Evolutionary conservation across 1,140 invertebrate species (phyloP).

Genomic region (Drosophila bifasciata): DNA sequence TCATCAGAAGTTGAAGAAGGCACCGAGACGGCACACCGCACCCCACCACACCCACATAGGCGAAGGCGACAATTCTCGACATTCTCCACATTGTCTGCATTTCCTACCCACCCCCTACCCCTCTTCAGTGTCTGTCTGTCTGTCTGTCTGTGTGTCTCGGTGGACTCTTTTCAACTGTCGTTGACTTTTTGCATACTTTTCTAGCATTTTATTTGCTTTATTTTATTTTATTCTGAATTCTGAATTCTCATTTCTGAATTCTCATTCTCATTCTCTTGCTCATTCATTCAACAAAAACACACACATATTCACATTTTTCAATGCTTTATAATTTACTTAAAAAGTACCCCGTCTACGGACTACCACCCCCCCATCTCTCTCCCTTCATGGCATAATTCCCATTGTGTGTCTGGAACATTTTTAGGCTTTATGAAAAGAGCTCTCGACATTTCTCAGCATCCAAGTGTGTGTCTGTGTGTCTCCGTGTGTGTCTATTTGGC

Average conservation of each 20-base stretch:
- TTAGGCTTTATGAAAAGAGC: conserved; percentile 29
- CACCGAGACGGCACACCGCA: conserved; percentile 4
- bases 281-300: too few relatives aligned
- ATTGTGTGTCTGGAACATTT: conserved; percentile 47
- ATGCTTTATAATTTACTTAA: conserved; percentile 61
- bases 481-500: background rate
- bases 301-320: conserved; percentile 28
- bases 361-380: background rate
- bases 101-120: conserved; percentile 30
- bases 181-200: conserved; percentile 47
- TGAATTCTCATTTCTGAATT: conserved; percentile 32
- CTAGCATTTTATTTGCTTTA: background rate
- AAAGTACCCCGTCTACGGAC: conserved; percentile 6
- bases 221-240: conserved; percentile 13
- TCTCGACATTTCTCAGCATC: conserved; percentile 1
- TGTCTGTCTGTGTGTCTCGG: conserved; percentile 5
- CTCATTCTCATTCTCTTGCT: background rate
- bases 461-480: background rate
- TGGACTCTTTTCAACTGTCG: conserved; percentile 12
- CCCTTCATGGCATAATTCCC: conserved; percentile 39
- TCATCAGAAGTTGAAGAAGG: conserved; percentile 8
- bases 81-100: conserved; percentile 51
- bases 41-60: background rate
- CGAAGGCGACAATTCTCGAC: conserved; percentile 15
- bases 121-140: background rate